Conservation (phyloP, 2,113 vertebrate species). For the Phyllostomus discolor region DNA sequence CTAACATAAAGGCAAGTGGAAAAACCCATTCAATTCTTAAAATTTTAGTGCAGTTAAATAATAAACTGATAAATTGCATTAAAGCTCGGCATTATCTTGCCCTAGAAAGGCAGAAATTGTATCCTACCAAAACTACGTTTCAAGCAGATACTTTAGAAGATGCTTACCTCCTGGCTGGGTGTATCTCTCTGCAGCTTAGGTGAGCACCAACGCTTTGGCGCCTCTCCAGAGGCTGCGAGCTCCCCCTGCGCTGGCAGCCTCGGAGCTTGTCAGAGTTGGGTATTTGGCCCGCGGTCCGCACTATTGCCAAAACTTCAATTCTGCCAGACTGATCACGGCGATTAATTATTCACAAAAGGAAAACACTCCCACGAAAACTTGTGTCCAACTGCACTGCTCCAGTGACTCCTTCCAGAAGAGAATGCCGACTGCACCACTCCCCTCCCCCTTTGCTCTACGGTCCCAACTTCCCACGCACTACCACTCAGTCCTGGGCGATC, state of each 20-base stretch:
- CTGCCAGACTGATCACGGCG: slow-evolving; percentile 37
- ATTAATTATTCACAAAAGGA: slow-evolving; percentile 66
- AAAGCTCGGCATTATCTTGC: background rate
- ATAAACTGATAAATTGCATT: background rate
- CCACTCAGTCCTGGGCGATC: slow-evolving; percentile 1
- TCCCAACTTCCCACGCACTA: slow-evolving; percentile 49
- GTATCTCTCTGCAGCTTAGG: background rate
- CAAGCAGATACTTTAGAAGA: background rate
- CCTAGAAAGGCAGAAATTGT: background rate
- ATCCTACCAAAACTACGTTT: background rate
- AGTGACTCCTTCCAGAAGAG: background rate
- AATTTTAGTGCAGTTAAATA: slow-evolving; percentile 11
- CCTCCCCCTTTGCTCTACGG: slow-evolving; percentile 17
- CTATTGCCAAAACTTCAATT: slow-evolving; percentile 42
- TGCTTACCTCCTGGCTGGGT: slow-evolving; percentile 61
- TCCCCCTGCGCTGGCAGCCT: background rate
- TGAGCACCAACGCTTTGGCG: background rate
- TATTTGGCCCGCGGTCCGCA: slow-evolving; percentile 45
- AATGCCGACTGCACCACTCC: slow-evolving; percentile 7
- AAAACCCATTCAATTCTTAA: slow-evolving; percentile 28
- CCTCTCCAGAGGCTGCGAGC: slow-evolving; percentile 29
- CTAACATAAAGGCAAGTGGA: slow-evolving; percentile 7
- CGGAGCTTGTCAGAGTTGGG: background rate
- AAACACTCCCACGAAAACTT: slow-evolving; percentile 57
- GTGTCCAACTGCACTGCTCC: slow-evolving; percentile 17